A percentile compares a stretch with the other conserved stretches of the same genome.
Conservation (phyloP, 2,797 vertebrate genomes). For the Capromys pilorides region DNA sequence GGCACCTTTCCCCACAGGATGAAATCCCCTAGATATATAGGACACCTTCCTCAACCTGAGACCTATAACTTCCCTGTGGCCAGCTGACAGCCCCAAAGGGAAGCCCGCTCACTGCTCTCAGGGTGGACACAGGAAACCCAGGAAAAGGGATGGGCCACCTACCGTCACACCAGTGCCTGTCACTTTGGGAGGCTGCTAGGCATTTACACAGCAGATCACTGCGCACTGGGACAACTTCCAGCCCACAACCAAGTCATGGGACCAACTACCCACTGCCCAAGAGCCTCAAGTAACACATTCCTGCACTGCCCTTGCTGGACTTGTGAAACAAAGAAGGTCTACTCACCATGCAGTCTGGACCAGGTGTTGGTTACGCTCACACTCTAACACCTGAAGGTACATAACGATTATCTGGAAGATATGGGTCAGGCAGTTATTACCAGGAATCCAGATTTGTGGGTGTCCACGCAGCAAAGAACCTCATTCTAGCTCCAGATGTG, state of each 20-base stretch:
- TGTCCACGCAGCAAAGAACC: constrained; percentile 78
- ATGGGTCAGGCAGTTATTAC: constrained; percentile 86
- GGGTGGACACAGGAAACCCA: constrained; percentile 66
- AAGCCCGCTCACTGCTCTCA: constrained; percentile 47
- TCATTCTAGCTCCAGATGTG: constrained; percentile 31
- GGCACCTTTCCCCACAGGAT: not conserved
- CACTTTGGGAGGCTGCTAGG: constrained; percentile 80
- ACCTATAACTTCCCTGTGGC: not conserved
- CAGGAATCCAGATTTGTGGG: constrained; percentile 79
- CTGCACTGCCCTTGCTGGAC: constrained; percentile 87
- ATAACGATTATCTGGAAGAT: constrained; percentile 93
- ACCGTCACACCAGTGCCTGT: constrained; percentile 83
- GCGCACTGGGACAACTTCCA: constrained; percentile 82
- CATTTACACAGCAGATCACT: constrained; percentile 78
- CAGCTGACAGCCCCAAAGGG: not conserved
- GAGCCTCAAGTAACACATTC: constrained; percentile 85
- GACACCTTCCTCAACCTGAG: not conserved
- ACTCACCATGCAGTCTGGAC: constrained; percentile 94
- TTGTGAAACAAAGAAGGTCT: constrained; percentile 84
- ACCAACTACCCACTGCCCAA: constrained; percentile 81
- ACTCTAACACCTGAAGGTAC: constrained; percentile 94
- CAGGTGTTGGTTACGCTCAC: constrained; percentile 92
- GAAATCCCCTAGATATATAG: not conserved
- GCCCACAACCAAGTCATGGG: constrained; percentile 77
- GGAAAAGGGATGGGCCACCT: constrained; percentile 79